A percentile compares a stretch with the other conserved stretches of the same genome.
Conservation (phyloP, 2,113 vertebrate genomes). For the Chlamydotis undulata region DNA sequence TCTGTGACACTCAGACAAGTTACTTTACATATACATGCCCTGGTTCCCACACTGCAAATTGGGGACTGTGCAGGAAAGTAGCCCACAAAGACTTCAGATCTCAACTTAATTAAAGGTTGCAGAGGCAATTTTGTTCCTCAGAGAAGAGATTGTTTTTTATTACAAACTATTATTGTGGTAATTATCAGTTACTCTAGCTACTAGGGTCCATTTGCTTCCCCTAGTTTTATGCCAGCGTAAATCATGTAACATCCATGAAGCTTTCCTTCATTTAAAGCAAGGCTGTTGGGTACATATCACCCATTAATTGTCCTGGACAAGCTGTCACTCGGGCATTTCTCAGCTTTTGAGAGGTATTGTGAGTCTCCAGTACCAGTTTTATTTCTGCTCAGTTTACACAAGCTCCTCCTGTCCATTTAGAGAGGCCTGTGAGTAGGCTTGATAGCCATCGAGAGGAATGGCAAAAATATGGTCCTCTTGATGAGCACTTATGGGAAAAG, state of each 20-base stretch:
- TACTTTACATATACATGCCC: background rate
- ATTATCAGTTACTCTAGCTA: background rate
- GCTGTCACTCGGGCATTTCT: conserved; percentile 1
- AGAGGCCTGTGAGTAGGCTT: background rate
- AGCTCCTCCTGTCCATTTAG: background rate
- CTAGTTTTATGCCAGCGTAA: background rate
- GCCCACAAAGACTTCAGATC: background rate
- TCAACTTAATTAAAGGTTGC: background rate
- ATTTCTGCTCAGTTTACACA: conserved; percentile 29
- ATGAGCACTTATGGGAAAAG: conserved; percentile 4
- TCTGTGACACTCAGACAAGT: background rate
- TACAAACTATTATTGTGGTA: background rate
- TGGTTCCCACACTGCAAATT: background rate
- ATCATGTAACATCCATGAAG: background rate
- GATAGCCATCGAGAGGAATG: conserved; percentile 14
- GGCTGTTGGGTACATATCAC: background rate
- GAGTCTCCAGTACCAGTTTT: background rate
- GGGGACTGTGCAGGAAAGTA: background rate
- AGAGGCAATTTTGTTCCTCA: background rate
- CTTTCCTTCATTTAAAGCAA: background rate
- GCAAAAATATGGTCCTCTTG: conserved; percentile 36
- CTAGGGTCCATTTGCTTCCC: background rate
- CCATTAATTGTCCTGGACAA: conserved; percentile 5
- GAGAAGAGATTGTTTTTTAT: background rate
- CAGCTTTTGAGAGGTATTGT: conserved; percentile 14